Conservation (phyloP, 2,797 vertebrate genomes). For the Oreonectes daqikongensis region DNA sequence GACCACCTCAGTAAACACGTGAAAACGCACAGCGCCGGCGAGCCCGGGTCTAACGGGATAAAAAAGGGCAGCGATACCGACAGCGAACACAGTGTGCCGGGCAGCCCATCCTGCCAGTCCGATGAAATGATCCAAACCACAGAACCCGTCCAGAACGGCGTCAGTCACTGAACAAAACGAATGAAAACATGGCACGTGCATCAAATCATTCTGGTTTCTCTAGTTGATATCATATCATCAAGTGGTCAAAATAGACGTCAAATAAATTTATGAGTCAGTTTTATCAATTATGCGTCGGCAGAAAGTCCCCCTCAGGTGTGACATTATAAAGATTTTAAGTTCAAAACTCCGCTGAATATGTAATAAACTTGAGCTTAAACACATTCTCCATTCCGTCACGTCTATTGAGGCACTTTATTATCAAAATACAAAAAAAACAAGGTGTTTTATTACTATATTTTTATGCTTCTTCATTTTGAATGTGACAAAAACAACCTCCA, state of each 20-base stretch:
- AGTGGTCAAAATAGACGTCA: conserved; percentile 7
- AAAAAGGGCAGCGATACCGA: conserved; percentile 90
- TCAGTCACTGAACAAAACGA: conserved; percentile 60
- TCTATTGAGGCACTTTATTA: conserved; percentile 58
- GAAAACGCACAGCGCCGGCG: conserved; percentile 83
- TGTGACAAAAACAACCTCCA: not conserved
- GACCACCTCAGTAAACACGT: conserved; percentile 92
- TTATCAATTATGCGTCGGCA: not conserved
- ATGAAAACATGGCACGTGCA: conserved; percentile 41
- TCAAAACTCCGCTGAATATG: not conserved
- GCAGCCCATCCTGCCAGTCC: conserved; percentile 83
- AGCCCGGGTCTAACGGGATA: conserved; percentile 67
- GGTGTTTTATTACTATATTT: not conserved
- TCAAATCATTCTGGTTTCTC: not conserved
- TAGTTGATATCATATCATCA: not conserved
- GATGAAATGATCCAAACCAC: conserved; percentile 78
- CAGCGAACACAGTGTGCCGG: conserved; percentile 83
- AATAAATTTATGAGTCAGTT: not conserved
- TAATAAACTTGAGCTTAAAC: conserved; percentile 6
- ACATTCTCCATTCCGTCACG: conserved; percentile 29
- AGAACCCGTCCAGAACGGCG: conserved; percentile 61
- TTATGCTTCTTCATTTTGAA: not conserved
- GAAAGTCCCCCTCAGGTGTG: conserved; percentile 35
- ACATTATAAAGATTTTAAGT: conserved; percentile 5
- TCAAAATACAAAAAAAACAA: conserved; percentile 20